A percentile compares a stretch with the other conserved stretches of the same genome.
phyloP scores from a whole-genome alignment of 2,888 invertebrate species.

The Boloria euphrosyne region DNA sequence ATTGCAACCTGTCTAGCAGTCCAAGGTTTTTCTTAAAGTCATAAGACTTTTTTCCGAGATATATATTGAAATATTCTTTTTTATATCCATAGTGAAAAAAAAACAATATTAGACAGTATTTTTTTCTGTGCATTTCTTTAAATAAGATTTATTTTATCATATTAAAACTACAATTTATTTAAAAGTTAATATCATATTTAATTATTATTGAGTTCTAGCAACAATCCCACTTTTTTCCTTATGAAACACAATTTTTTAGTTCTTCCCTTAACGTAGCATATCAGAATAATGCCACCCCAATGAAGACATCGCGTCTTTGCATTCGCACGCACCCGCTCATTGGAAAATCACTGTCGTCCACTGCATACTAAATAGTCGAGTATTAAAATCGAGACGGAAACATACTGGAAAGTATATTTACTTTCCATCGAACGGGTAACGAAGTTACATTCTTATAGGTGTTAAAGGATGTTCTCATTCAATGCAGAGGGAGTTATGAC shows the following conservation, averaged over 20 bases:
- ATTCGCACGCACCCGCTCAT: conserved; percentile 71
- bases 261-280: neutral
- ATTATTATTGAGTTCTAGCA: too few species aligned
- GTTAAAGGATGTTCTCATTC: neutral
- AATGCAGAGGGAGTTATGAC: too few species aligned
- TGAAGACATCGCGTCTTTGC: conserved; percentile 72
- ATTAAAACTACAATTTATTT: too few species aligned
- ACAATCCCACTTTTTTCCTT: neutral
- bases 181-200: too few species aligned
- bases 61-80: too few species aligned
- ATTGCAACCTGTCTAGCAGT: too few species aligned
- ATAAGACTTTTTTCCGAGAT: too few species aligned
- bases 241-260: neutral
- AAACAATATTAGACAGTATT: too few species aligned
- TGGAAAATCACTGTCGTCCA: conserved; percentile 75
- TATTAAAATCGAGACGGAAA: conserved; percentile 37
- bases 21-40: too few species aligned
- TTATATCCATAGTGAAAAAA: too few species aligned
- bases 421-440: conserved; percentile 17
- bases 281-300: conserved; percentile 56
- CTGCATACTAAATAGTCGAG: conserved; percentile 67
- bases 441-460: conserved; percentile 21
- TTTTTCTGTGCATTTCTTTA: too few species aligned
- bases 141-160: too few species aligned
- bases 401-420: conserved; percentile 24